Conservation (phyloP, 2,888 invertebrate species). For the Mystacides longicornis region DNA sequence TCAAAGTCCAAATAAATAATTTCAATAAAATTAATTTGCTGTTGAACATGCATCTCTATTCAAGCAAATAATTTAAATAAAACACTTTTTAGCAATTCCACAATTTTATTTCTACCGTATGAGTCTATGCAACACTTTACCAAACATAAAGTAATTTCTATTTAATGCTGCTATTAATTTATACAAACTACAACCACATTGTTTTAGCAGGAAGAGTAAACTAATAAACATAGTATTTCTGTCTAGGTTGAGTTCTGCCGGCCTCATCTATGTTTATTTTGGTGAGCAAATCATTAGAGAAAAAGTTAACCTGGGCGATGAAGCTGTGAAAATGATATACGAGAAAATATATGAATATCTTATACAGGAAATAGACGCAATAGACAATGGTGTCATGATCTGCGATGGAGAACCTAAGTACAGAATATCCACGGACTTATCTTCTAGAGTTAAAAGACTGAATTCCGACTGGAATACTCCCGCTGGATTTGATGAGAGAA, state of each 20-base stretch:
- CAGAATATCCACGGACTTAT: constrained; percentile 70
- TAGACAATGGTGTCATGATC: constrained; percentile 93
- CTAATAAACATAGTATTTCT: not conserved
- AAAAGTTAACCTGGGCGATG: constrained; percentile 40
- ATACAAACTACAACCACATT: too few relatives aligned
- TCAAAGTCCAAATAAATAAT: too few relatives aligned
- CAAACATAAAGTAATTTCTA: too few relatives aligned
- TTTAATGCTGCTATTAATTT: too few relatives aligned
- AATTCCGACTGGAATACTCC: constrained; percentile 79
- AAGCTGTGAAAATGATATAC: constrained; percentile 52
- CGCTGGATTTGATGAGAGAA: constrained; percentile 48
- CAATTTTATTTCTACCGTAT: too few relatives aligned
- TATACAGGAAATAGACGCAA: constrained; percentile 90
- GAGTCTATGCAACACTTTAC: too few relatives aligned
- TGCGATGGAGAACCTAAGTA: constrained; percentile 66
- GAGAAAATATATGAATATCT: constrained; percentile 76
- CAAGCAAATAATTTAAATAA: too few relatives aligned
- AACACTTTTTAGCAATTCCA: too few relatives aligned
- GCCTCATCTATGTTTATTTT: constrained; percentile 83
- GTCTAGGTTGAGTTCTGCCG: constrained; percentile 89
- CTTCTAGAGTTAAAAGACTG: constrained; percentile 64
- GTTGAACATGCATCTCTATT: too few relatives aligned
- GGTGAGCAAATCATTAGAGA: constrained; percentile 71
- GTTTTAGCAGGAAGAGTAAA: too few relatives aligned
- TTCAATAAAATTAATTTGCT: too few relatives aligned